phyloP scores from a whole-genome alignment of 2,797 vertebrate species.

The Psittacula derbiana region DNA sequence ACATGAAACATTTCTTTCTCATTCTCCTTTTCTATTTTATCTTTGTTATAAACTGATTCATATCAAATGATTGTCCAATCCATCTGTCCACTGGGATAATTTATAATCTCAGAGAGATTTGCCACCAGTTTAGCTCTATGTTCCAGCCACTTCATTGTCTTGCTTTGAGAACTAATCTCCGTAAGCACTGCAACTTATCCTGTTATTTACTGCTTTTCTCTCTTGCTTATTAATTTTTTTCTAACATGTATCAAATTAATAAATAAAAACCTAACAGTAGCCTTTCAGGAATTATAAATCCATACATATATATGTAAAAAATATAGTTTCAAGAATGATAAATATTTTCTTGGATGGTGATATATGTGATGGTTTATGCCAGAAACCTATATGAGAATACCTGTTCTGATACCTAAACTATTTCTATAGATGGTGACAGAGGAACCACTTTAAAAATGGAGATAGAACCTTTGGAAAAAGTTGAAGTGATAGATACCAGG shows the following conservation, averaged over 20 bases:
- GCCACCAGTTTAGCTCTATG: not conserved
- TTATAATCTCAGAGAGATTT: not conserved
- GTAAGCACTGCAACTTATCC: not conserved
- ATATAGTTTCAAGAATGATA: not conserved
- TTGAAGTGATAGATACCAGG: not conserved
- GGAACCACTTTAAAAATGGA: not conserved
- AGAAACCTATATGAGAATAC: not conserved
- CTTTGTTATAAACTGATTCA: not conserved
- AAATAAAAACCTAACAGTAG: not conserved
- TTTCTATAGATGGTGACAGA: not conserved
- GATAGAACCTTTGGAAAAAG: not conserved
- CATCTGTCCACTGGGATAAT: not conserved
- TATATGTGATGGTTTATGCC: not conserved
- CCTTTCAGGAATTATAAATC: not conserved
- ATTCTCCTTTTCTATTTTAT: not conserved
- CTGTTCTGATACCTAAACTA: not conserved
- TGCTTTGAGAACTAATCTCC: conserved; percentile 16
- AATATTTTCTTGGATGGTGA: not conserved
- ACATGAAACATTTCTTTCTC: not conserved
- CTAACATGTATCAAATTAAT: not conserved
- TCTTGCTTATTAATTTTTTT: conserved; percentile 15
- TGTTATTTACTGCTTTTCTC: conserved; percentile 17
- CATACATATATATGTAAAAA: not conserved
- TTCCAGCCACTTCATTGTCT: not conserved
- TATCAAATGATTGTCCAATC: conserved; percentile 62